Percentiles rank a stretch among this genome's conserved stretches.
Evolutionary conservation across 2,888 invertebrate genomes (phyloP).

Genomic region (Lypha dubia): DNA sequence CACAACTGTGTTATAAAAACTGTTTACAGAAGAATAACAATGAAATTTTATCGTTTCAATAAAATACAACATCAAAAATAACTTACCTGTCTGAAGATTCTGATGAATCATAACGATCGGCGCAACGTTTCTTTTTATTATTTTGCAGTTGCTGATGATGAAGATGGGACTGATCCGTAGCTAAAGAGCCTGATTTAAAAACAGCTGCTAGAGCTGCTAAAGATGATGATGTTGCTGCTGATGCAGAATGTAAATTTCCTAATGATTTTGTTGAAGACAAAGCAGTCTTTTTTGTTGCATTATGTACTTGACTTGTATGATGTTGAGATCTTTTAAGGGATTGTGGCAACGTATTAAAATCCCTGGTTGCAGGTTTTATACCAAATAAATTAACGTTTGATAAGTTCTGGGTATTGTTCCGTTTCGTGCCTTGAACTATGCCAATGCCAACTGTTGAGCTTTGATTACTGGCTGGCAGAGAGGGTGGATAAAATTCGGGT

Average conservation of each 20-base stretch:
- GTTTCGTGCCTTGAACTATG: constrained; percentile 42
- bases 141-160: constrained; percentile 45
- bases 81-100: constrained; percentile 96
- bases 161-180: constrained; percentile 42
- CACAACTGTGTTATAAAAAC: not conserved
- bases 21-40: not conserved
- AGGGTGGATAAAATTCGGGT: constrained; percentile 57
- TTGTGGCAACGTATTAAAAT: constrained; percentile 45
- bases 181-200: constrained; percentile 36
- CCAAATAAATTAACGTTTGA: constrained; percentile 29
- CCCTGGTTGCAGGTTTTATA: constrained; percentile 39
- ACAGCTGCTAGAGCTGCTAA: constrained; percentile 43
- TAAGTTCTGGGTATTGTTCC: not conserved
- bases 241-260: constrained; percentile 47
- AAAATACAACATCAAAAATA: not conserved
- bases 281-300: constrained; percentile 62
- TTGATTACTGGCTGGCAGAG: constrained; percentile 47
- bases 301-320: constrained; percentile 36
- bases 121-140: constrained; percentile 90
- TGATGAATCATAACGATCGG: constrained; percentile 96
- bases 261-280: constrained; percentile 58
- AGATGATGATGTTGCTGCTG: constrained; percentile 29
- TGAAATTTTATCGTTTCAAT: constrained; percentile 1
- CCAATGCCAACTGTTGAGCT: constrained; percentile 10
- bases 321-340: constrained; percentile 70